Base-by-base conservation (phyloP, 2,797 vertebrate genomes). In the Rhadinocentrus ornatus region DNA sequence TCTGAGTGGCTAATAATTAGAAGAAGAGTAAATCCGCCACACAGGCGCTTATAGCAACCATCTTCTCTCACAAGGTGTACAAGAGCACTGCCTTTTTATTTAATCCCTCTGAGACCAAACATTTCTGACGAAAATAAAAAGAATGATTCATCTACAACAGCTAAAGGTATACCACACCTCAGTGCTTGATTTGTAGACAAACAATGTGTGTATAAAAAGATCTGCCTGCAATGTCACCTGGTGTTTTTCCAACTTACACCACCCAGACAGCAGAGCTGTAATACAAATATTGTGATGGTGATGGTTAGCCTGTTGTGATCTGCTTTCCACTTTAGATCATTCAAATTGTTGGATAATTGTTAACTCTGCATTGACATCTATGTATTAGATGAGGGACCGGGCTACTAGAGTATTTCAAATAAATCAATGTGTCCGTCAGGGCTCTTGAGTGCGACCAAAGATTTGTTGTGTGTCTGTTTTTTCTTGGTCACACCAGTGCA, bases 1-100 rank as follows among this genome's bases (percentile, higher is more conserved):
- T 87, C 63, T 62, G 65, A 80, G 66, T 65, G 73, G 78, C 65
- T 26, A 52, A 67, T 89, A 86, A 90, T 90, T 88, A 78, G 75
- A 78, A 76, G 66, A 69, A 71, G 52, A 71, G 55, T 77, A 75
- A 75, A 64, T 63, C 74, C 64, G 53, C 69, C 71, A 66, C 48
- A 56, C 60, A 50, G 24, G 32, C 62, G 37, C 59, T 53, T 59
- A 50, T 29, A 58, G 55, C 82, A 67, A 2, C 60, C 32, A 39
- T 8, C 46, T 76, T 50, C 67, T 29, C 66, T 58, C 65, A 67
- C 53, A 34, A 79, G 26, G 20, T 57, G 44, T 37, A 54, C 6
- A 52, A 31, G 65, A 60, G 70, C 75, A 58, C 72, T 63, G 62
- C 46, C 69, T 73, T 63, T 27, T 26, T 54, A 29, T 77, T 84